These are phyloP conservation scores for Orius insidiosus DNA, from an alignment of 1,140 invertebrate genomes.

Conservation along the genomic window DNA sequence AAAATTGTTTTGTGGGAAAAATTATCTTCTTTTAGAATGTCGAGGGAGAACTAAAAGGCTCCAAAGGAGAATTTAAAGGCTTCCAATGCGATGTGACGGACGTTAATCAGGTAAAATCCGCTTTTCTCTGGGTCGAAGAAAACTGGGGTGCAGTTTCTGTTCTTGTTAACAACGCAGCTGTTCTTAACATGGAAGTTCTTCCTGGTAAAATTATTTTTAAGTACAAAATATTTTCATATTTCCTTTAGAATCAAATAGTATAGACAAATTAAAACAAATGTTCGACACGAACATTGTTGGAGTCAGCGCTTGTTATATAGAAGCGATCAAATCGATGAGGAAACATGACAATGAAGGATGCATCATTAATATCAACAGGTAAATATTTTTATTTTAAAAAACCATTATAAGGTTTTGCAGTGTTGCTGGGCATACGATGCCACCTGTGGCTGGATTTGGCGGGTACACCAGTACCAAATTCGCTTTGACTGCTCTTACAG, in stretches of 20 bases:
- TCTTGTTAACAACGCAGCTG: conserved; percentile 53
- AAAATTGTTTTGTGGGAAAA: too few relatives aligned
- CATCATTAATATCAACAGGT: conserved; percentile 34
- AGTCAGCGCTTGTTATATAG: conserved; percentile 41
- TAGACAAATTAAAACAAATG: conserved; percentile 30
- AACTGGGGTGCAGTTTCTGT: conserved; percentile 45
- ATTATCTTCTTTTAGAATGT: background rate
- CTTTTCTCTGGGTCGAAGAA: conserved; percentile 42
- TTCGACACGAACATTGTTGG: conserved; percentile 50
- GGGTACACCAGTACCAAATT: conserved; percentile 41
- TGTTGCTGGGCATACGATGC: conserved; percentile 21
- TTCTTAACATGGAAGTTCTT: conserved; percentile 14
- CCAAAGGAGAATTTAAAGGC: conserved; percentile 21
- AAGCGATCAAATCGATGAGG: conserved; percentile 46
- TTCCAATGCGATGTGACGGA: conserved; percentile 43
- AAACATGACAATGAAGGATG: conserved; percentile 36
- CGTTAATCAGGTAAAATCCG: conserved; percentile 40
- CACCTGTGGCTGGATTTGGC: conserved; percentile 22
- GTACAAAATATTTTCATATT: too few relatives aligned
- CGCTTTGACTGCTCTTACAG: conserved; percentile 35
- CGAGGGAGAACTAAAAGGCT: background rate
- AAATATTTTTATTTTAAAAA: conserved; percentile 4
- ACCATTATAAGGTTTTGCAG: conserved; percentile 5
- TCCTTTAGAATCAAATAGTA: conserved; percentile 26
- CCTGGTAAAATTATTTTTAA: too few relatives aligned